These are phyloP conservation scores for Dicerorhinus sumatrensis DNA, from an alignment of 2,113 vertebrate species.

Conservation along the genomic window DNA sequence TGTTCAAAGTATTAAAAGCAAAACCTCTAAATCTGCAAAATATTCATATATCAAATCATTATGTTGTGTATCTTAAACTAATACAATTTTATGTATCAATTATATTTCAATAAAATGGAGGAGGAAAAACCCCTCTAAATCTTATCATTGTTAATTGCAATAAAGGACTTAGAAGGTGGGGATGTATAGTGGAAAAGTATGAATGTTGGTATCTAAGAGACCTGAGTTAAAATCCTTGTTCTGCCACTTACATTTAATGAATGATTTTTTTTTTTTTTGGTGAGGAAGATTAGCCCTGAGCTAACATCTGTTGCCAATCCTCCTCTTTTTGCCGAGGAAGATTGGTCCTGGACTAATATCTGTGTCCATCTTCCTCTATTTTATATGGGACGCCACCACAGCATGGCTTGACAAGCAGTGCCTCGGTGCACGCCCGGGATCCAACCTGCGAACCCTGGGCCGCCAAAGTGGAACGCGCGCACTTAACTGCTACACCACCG, in stretches of 20 bases:
- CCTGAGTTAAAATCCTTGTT: background rate
- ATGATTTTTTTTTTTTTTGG: background rate
- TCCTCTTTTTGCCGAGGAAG: too few relatives aligned
- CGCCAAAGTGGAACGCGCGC: too few relatives aligned
- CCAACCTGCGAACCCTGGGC: too few relatives aligned
- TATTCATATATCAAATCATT: background rate
- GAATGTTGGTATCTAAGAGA: background rate
- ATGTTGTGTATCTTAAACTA: conserved; percentile 7
- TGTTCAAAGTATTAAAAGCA: conserved; percentile 41
- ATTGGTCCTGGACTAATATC: too few relatives aligned
- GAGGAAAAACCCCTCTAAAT: background rate
- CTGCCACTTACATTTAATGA: background rate
- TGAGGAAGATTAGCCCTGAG: background rate
- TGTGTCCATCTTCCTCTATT: too few relatives aligned
- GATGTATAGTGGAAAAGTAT: background rate
- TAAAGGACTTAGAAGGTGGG: background rate
- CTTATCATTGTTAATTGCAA: background rate
- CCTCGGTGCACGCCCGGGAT: too few relatives aligned
- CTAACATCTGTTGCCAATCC: too few relatives aligned
- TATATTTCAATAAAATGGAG: background rate
- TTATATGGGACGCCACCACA: too few relatives aligned
- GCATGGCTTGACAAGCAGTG: too few relatives aligned
- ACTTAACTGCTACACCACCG: too few relatives aligned
- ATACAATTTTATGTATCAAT: background rate
- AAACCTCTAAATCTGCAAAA: background rate